phyloP scores from a whole-genome alignment of 2,888 invertebrate species.

The Trimorus sp. region DNA sequence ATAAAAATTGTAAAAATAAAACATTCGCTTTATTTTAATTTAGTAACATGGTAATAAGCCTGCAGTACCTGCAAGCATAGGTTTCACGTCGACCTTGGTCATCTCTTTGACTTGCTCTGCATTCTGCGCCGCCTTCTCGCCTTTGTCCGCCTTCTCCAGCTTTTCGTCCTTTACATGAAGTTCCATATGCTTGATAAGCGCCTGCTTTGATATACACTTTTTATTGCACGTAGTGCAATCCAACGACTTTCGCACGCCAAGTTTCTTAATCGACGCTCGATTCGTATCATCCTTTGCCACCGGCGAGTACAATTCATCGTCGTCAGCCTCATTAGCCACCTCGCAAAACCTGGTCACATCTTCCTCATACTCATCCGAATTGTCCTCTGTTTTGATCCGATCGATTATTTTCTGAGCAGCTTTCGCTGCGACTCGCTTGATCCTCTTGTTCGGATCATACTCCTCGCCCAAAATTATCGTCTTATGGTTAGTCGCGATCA shows the following conservation, averaged over 20 bases:
- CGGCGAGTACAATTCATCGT: slow-evolving; percentile 58
- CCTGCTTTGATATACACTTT: slow-evolving; percentile 76
- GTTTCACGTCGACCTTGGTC: slow-evolving; percentile 46
- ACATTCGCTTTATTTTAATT: too few relatives aligned
- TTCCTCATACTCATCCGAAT: slow-evolving; percentile 73
- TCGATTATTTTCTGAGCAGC: slow-evolving; percentile 80
- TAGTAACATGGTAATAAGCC: too few relatives aligned
- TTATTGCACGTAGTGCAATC: slow-evolving; percentile 77
- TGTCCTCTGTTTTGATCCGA: slow-evolving; percentile 78
- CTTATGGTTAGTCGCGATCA: slow-evolving; percentile 79
- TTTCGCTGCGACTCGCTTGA: slow-evolving; percentile 79
- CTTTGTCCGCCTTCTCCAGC: slow-evolving; percentile 53
- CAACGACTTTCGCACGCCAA: slow-evolving; percentile 69
- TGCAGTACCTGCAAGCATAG: slow-evolving; percentile 18
- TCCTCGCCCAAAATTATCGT: slow-evolving; percentile 77
- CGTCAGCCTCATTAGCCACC: slow-evolving; percentile 62
- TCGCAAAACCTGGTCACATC: slow-evolving; percentile 27
- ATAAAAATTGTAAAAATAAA: neutral
- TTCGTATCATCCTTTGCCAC: slow-evolving; percentile 43
- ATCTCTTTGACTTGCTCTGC: slow-evolving; percentile 39
- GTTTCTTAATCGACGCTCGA: slow-evolving; percentile 64
- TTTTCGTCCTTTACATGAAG: slow-evolving; percentile 76
- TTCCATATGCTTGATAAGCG: slow-evolving; percentile 77
- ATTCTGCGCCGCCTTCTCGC: slow-evolving; percentile 23
- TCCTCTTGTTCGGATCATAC: slow-evolving; percentile 79